Percentiles rank a stretch among this genome's conserved stretches.
These are phyloP conservation scores for Noctua comes DNA, from an alignment of 2,888 invertebrate species.

Conservation along the genomic window DNA sequence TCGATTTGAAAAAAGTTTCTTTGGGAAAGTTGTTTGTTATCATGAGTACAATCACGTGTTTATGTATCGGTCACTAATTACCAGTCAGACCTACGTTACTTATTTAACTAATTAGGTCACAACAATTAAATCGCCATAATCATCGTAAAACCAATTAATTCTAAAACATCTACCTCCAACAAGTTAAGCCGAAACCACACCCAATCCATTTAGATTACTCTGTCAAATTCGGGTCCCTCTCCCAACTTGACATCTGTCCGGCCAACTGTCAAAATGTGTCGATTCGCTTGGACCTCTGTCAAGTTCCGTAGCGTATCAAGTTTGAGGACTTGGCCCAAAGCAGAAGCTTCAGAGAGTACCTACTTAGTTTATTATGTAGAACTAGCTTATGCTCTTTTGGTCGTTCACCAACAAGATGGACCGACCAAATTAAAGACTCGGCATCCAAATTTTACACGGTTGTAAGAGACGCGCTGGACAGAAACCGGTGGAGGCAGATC, in stretches of 20 bases:
- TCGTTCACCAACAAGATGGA: too few relatives aligned
- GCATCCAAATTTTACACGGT: too few relatives aligned
- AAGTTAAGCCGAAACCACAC: conserved; percentile 41
- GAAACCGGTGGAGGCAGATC: too few relatives aligned
- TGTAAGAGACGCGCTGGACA: too few relatives aligned
- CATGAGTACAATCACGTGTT: too few relatives aligned
- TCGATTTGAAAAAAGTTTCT: too few relatives aligned
- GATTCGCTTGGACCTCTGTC: conserved; percentile 80
- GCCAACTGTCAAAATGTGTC: conserved; percentile 84
- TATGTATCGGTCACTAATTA: too few relatives aligned
- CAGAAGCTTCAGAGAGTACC: conserved; percentile 9
- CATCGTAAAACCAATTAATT: conserved; percentile 19
- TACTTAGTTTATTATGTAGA: neutral
- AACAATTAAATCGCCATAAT: neutral
- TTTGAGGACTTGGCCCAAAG: conserved; percentile 52
- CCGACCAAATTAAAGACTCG: too few relatives aligned
- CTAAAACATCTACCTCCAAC: conserved; percentile 9
- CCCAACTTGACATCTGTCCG: conserved; percentile 61
- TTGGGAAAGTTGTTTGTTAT: too few relatives aligned
- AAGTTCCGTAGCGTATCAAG: conserved; percentile 59
- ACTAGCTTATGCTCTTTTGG: too few relatives aligned
- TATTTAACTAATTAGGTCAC: too few relatives aligned
- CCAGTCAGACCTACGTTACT: neutral
- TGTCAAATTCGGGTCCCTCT: conserved; percentile 68
- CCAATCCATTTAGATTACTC: conserved; percentile 65